Evolutionary conservation across 53 echinoderm and acorn worm species (phyloP).

Genomic region (Echinometra lucunter): DNA sequence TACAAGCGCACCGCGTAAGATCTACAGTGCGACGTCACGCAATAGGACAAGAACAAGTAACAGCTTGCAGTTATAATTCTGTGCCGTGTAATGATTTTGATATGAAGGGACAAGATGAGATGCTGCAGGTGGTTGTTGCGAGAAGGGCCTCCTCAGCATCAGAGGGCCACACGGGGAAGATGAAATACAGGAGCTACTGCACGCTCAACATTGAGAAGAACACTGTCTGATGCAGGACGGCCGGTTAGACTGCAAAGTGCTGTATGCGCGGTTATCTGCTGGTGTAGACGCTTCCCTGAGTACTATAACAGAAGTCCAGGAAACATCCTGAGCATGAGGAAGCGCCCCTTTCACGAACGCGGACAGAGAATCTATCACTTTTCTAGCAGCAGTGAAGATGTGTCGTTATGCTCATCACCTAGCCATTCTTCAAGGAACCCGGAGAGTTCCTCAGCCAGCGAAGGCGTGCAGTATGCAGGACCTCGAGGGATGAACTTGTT

Average conservation of each 20-base stretch:
- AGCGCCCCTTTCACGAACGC: constrained; percentile 2
- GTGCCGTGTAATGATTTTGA: constrained; percentile 53
- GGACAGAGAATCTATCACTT: constrained; percentile 50
- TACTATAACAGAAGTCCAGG: constrained; percentile 66
- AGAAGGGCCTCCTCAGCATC: constrained; percentile 52
- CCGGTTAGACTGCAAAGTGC: constrained; percentile 54
- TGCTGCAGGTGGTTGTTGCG: constrained; percentile 53
- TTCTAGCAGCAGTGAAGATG: constrained; percentile 48
- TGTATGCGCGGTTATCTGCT: constrained; percentile 55
- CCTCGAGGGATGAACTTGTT: background rate
- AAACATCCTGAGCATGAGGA: constrained; percentile 39
- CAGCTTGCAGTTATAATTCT: constrained; percentile 29
- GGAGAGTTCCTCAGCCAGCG: constrained; percentile 51
- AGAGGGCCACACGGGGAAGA: background rate
- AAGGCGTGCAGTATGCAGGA: background rate
- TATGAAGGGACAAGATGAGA: constrained; percentile 32
- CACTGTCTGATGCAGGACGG: constrained; percentile 40
- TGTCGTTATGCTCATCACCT: constrained; percentile 40
- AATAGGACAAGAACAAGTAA: background rate
- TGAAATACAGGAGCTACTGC: constrained; percentile 63
- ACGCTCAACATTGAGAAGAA: constrained; percentile 36
- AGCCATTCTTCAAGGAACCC: constrained; percentile 44
- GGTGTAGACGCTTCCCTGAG: constrained; percentile 56
- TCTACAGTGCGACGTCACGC: constrained; percentile 2
- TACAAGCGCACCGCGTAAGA: constrained; percentile 38